Base-by-base conservation (phyloP, 2,888 invertebrate genomes). In the Lampropteryx suffumata region DNA sequence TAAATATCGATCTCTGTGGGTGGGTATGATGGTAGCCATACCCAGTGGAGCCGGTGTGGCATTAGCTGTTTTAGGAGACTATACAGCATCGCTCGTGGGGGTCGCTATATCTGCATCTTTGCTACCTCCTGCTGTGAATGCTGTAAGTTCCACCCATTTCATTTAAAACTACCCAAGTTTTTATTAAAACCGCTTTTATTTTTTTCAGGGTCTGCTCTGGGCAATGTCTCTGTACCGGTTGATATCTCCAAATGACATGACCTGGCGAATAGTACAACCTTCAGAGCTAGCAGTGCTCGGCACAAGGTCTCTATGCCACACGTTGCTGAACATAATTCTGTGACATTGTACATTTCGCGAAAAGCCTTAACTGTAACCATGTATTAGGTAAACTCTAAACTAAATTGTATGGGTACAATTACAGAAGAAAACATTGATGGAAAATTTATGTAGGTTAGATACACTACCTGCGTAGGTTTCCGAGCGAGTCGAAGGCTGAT, bases 101-200 rank as follows among this genome's bases (percentile, higher is more conserved):
- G 96, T 96, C 3, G 96, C 96, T 3, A 96, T 96, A 64, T 96
- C 96, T 0, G 95, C 95, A 0, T 95, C 96, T 0, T 78, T 96
- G 10, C 82, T 96, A 49, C 96, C 96, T 0, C 95, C 96, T 2
- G 95, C 95, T 43, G 95, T 96, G 1, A 96, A 96, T 82, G 93
- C 95, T 52, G 95, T 93, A 67, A 84, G 88, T 81, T 26, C 9
- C 5, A 21, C 2, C 5, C 2, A 2, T 3, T 5, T 21, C 21
- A 4, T 6, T 24, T 7, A 6, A 24, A 24, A 24, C 5, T 24
- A 5, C 24, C 7, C 3, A 3, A 17, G 17, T 17, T 17, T 17
- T 4, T 17, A 17, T 2, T n/a, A n/a, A n/a, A n/a, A n/a, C n/a
- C n/a, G n/a, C 24, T 17, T 5, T 17, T 3, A 17, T 17, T 4